Evolutionary conservation across 1,140 invertebrate genomes (phyloP).

Genomic region (Anastrepha ludens): DNA sequence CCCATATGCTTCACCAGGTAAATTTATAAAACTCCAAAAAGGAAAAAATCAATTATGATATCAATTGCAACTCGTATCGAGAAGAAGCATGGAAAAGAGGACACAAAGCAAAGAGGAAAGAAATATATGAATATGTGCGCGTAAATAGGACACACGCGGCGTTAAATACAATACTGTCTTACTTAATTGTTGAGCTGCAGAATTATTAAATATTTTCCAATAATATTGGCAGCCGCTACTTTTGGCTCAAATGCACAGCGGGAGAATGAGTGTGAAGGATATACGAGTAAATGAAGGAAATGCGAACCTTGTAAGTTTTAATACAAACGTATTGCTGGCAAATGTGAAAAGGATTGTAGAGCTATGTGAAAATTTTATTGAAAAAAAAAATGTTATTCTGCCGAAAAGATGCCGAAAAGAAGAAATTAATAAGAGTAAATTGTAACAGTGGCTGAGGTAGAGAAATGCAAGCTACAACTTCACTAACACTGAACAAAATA

Average conservation of each 20-base stretch:
- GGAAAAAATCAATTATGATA: not conserved
- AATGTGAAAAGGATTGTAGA: conserved; percentile 28
- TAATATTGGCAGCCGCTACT: not conserved
- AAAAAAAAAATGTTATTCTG: not conserved
- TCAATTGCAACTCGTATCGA: not conserved
- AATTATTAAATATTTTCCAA: conserved; percentile 42
- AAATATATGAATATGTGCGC: too few species aligned
- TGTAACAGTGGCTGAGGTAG: not conserved
- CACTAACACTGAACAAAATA: too few species aligned
- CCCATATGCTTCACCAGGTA: not conserved
- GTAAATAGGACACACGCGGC: conserved; percentile 18
- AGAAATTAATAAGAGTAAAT: not conserved
- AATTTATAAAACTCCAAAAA: not conserved
- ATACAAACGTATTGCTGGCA: not conserved
- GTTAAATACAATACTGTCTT: conserved; percentile 32
- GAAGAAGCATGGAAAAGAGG: not conserved
- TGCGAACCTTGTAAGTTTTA: conserved; percentile 1
- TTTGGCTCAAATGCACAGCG: conserved; percentile 38
- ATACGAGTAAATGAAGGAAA: not conserved
- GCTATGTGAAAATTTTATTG: not conserved
- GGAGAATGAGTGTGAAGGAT: conserved; percentile 13
- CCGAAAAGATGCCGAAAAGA: not conserved
- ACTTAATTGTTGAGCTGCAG: conserved; percentile 12
- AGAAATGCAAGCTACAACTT: not conserved
- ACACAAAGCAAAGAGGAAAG: not conserved